Evolutionary conservation across 2,113 vertebrate genomes (phyloP), one percentile per base, ranked within the genome.

Genomic region (Carassius carassius): DNA sequence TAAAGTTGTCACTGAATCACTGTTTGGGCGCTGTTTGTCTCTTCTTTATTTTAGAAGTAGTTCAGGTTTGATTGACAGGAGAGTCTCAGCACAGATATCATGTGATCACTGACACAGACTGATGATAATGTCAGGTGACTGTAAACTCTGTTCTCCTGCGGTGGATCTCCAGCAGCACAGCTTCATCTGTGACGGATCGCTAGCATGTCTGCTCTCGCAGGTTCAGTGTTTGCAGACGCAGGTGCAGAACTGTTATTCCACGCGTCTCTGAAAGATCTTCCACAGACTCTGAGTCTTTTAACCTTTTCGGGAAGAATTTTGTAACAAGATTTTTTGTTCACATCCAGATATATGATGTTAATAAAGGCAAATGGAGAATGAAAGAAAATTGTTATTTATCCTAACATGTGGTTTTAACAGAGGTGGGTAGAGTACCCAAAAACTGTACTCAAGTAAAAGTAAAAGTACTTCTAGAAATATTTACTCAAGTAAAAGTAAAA

Each of bases 161-260:
- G 29, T 41, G 41, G 44, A 47, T 78, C 87, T 89, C 44, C 37
- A 35, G 70, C 79, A 88, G 76, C 56, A 44, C 44, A 91, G 78
- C 62, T 12, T 0, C 35, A 58, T 58, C 29, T 70, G 77, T 23
- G 82, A 49, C 1, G 79, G 54, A 56, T 89, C 86, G 89, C 4
- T 3, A 37, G 4, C 35, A 41, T 41, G 37, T 41, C 37, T 41
- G 37, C 37, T 41, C 37, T 41, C 82, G 51, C 86, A 9, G 21
- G 60, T 79, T 63, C 56, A 21, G 19, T 58, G 17, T 78, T 29
- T 79, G 54, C 29, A 72, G 47, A 51, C 17, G 47, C 54, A 86
- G 37, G 82, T 86, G 63, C 56, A 78, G 69, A 63, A 69, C 21
- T 44, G 47, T 37, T 75, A 62, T 70, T 32, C 37, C 37, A 41